These are phyloP conservation scores for Linnaemya vulpina DNA, from an alignment of 2,888 invertebrate species.

Conservation along the genomic window DNA sequence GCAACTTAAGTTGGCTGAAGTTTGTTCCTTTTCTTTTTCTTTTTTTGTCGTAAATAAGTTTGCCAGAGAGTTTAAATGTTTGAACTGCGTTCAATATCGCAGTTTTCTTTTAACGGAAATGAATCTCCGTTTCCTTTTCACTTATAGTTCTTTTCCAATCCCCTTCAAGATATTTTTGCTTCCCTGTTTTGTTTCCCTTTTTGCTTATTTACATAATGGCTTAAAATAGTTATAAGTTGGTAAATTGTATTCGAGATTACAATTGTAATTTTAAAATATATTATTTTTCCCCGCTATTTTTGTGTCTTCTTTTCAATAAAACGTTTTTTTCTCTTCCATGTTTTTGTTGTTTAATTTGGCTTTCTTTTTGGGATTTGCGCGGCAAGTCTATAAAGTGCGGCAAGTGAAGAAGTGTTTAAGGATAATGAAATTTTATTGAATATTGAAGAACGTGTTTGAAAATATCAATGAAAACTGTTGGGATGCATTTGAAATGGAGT, in stretches of 20 bases:
- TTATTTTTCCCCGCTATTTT: conserved; percentile 30
- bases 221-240: conserved; percentile 66
- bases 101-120: conserved; percentile 60
- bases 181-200: neutral
- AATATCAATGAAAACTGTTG: conserved; percentile 48
- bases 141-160: conserved; percentile 35
- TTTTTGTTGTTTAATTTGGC: conserved; percentile 12
- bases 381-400: conserved; percentile 1
- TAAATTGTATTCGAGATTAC: conserved; percentile 69
- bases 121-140: conserved; percentile 66
- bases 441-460: conserved; percentile 68
- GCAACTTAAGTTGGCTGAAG: conserved; percentile 19
- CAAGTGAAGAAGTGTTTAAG: conserved; percentile 48
- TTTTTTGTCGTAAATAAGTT: neutral
- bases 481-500: conserved; percentile 61
- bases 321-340: neutral
- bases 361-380: conserved; percentile 9
- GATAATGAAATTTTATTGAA: conserved; percentile 71
- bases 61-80: conserved; percentile 1
- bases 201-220: conserved; percentile 60
- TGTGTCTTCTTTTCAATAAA: conserved; percentile 1
- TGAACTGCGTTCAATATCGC: conserved; percentile 33
- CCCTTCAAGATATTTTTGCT: conserved; percentile 9
- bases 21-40: neutral
- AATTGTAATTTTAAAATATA: conserved; percentile 69